Conservation (phyloP, 1,140 invertebrate species). For the Mizuhopecten yessoensis region DNA sequence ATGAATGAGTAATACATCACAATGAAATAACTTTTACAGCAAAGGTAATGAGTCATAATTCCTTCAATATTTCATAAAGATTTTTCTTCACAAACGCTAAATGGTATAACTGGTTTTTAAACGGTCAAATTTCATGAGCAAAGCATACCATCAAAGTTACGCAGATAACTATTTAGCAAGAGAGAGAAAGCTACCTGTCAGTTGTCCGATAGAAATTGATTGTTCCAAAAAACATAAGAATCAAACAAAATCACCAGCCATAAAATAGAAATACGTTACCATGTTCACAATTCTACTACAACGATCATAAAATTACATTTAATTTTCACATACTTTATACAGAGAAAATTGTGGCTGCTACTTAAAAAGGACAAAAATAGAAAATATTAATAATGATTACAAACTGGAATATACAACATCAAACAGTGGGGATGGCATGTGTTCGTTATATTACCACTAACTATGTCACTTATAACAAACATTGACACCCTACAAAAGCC, state of each 20-base stretch:
- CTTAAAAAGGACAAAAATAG: not conserved
- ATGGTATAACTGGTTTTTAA: not conserved
- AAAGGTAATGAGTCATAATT: not conserved
- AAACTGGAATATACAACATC: not conserved
- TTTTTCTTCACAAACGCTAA: not conserved
- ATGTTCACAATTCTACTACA: not conserved
- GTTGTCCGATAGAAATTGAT: constrained; percentile 4
- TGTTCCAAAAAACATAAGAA: not conserved
- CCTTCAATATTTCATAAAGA: not conserved
- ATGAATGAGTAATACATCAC: not conserved
- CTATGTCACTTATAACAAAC: not conserved
- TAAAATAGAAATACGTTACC: not conserved
- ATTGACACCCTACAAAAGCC: not conserved
- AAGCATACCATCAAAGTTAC: not conserved
- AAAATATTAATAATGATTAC: not conserved
- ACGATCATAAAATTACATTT: not conserved
- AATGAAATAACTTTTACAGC: not conserved
- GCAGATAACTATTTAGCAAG: not conserved
- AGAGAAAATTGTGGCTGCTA: not conserved
- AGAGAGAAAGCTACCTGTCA: not conserved
- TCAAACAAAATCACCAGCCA: not conserved
- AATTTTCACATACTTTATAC: not conserved
- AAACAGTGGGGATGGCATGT: not conserved
- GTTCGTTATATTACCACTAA: not conserved
- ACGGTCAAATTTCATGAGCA: not conserved